These are phyloP conservation scores for Neodiprion virginianus DNA, from an alignment of 1,140 invertebrate genomes.

Conservation along the genomic window DNA sequence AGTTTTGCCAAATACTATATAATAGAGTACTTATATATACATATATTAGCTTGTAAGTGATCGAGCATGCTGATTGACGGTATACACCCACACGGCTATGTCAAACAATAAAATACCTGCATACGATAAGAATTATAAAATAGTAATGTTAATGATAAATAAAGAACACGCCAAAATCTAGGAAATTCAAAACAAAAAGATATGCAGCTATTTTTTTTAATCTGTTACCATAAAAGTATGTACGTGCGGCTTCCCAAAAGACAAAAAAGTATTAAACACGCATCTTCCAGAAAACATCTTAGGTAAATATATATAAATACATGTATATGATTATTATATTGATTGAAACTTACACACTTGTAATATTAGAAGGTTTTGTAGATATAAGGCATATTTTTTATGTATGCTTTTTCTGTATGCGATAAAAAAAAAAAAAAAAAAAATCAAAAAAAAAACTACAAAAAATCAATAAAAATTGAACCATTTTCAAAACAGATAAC, in stretches of 20 bases:
- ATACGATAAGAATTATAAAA: constrained; percentile 16
- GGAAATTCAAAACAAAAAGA: constrained; percentile 21
- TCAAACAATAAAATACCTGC: constrained; percentile 16
- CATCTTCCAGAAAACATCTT: constrained; percentile 52
- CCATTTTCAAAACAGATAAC: constrained; percentile 1
- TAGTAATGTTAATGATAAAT: constrained; percentile 19
- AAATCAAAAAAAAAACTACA: constrained; percentile 43
- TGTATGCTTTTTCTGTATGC: constrained; percentile 64
- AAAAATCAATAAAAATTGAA: constrained; percentile 6
- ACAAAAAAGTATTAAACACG: constrained; percentile 53
- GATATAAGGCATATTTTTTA: constrained; percentile 63
- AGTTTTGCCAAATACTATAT: constrained; percentile 58
- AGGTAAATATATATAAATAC: constrained; percentile 30
- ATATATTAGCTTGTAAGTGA: constrained; percentile 50
- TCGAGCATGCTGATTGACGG: constrained; percentile 22
- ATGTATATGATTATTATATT: constrained; percentile 26
- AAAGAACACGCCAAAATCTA: constrained; percentile 26
- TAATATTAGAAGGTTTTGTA: constrained; percentile 51
- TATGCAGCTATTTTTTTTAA: constrained; percentile 46
- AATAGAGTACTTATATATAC: constrained; percentile 52
- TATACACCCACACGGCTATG: constrained; percentile 16
- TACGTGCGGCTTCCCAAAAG: constrained; percentile 34
- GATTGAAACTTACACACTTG: constrained; percentile 30
- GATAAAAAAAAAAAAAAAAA: constrained; percentile 53
- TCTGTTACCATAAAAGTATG: constrained; percentile 41